A percentile compares a stretch with the other conserved stretches of the same genome.
phyloP scores from a whole-genome alignment of 2,797 vertebrate genomes.

The Hypotaenidia philippensis region DNA sequence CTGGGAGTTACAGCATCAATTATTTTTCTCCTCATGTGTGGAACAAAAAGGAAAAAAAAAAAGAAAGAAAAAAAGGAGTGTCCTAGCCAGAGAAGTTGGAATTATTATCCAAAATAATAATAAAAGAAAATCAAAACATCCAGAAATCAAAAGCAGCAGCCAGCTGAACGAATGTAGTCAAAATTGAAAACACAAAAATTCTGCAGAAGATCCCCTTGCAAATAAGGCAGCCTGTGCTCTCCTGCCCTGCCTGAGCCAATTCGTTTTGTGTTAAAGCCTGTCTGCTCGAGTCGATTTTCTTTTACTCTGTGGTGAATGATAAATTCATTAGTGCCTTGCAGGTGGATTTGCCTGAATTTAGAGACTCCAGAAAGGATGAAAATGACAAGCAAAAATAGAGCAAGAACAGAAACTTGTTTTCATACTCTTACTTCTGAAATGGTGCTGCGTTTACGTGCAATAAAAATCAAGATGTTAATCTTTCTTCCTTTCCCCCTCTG shows the following conservation, averaged over 20 bases:
- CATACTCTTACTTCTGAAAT: conserved; percentile 3
- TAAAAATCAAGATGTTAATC: conserved; percentile 70
- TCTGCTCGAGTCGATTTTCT: not conserved
- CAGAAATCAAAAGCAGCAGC: conserved; percentile 48
- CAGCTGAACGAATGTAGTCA: conserved; percentile 62
- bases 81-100: conserved; percentile 28
- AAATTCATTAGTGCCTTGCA: conserved; percentile 39
- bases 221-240: not conserved
- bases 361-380: not conserved
- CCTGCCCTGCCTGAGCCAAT: not conserved
- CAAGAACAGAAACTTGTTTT: not conserved
- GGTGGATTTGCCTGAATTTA: conserved; percentile 9
- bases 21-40: conserved; percentile 36
- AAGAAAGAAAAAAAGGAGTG: not conserved
- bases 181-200: conserved; percentile 46
- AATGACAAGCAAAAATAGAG: not conserved
- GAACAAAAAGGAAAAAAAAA: not conserved
- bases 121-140: conserved; percentile 27
- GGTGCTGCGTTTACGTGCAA: not conserved
- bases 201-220: conserved; percentile 10
- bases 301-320: not conserved
- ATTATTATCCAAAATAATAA: conserved; percentile 55
- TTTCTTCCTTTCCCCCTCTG: conserved; percentile 25
- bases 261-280: not conserved
- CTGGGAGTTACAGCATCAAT: conserved; percentile 51